phyloP scores from a whole-genome alignment of 2,797 vertebrate genomes.

The Manis crassicaudata region DNA sequence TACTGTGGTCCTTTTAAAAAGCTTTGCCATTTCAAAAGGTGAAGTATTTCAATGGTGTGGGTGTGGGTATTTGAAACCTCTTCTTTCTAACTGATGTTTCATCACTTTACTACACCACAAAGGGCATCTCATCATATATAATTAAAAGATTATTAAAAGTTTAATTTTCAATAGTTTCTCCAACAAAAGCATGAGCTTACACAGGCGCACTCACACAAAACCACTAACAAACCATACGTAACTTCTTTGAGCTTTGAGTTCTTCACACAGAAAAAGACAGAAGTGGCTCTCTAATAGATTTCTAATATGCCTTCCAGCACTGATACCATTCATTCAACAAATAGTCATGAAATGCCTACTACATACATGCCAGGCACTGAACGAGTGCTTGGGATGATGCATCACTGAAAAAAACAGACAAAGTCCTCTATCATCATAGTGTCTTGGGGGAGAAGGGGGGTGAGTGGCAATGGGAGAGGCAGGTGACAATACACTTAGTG shows the following conservation, averaged over 20 bases:
- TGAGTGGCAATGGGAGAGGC: background rate
- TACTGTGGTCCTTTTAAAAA: background rate
- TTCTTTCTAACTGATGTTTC: background rate
- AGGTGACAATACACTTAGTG: background rate
- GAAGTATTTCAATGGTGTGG: background rate
- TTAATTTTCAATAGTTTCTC: background rate
- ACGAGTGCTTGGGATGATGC: background rate
- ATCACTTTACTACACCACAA: background rate
- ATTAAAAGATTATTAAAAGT: background rate
- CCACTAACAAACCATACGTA: background rate
- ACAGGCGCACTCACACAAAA: background rate
- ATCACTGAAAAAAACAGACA: background rate
- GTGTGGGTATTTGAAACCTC: background rate
- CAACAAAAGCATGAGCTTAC: background rate
- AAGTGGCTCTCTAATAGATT: background rate
- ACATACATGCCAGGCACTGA: background rate
- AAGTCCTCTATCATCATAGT: background rate
- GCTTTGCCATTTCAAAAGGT: background rate
- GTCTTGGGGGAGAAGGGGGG: background rate
- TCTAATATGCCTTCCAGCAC: background rate
- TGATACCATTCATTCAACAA: background rate
- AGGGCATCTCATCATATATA: background rate
- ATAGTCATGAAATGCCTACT: background rate
- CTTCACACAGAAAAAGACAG: background rate
- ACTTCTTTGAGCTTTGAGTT: background rate